Conservation (phyloP, 1,140 invertebrate species). For the Conus betulinus region DNA sequence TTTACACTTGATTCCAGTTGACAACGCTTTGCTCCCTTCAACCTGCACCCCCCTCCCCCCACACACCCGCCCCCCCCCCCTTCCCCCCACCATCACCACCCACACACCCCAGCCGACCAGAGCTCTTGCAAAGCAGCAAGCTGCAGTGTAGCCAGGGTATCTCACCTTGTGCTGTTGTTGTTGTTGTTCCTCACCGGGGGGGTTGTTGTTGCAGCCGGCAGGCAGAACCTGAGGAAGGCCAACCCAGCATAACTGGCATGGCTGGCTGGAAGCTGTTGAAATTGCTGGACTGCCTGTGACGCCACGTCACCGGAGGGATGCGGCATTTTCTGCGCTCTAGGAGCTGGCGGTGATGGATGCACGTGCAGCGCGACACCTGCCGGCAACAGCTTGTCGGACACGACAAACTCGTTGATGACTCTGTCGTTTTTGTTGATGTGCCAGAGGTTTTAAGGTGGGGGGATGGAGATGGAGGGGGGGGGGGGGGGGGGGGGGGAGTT, state of each 20-base stretch:
- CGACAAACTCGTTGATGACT: neutral
- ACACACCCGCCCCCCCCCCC: neutral
- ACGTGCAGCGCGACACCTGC: conserved; percentile 9
- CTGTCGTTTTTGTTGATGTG: neutral
- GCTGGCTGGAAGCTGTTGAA: neutral
- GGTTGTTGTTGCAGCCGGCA: no score
- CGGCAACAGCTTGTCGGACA: conserved; percentile 2
- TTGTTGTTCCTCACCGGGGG: neutral
- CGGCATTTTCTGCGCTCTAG: neutral
- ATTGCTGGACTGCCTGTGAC: neutral
- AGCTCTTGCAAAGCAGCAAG: no score
- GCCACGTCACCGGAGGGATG: neutral
- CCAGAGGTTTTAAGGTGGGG: neutral
- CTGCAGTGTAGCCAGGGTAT: neutral
- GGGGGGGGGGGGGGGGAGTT: no score
- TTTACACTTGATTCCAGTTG: conserved; percentile 21
- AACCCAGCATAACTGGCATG: neutral
- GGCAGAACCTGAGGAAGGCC: no score
- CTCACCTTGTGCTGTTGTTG: neutral
- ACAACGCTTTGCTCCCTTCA: neutral
- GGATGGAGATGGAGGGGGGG: neutral
- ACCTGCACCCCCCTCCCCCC: neutral
- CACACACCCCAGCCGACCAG: neutral
- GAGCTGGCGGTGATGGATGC: neutral
- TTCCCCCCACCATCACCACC: neutral